Evolutionary conservation across 2,113 vertebrate genomes (phyloP), one percentile per base, ranked within the genome.

Genomic region (Lathamus discolor): DNA sequence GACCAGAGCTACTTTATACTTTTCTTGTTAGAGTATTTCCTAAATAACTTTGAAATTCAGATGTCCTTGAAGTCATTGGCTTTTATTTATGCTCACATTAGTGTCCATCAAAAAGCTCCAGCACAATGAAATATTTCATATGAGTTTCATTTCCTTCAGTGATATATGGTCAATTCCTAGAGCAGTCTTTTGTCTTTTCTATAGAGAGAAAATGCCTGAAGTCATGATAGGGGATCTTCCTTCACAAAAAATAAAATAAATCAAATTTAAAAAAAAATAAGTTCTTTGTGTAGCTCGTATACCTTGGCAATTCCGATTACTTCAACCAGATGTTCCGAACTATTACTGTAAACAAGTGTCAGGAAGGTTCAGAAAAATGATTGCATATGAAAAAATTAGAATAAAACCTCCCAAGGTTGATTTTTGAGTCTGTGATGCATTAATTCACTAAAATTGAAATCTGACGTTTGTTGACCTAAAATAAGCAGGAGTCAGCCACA

Each of bases 371-470:
- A 67, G 33, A 7, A 87, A 87, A 81, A 49, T 79, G 17, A 81
- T 27, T 61, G 20, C 29, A 48, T 57, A 67, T 48, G 62, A 94
- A 95, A 86, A 14, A 86, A 95, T 90, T 92, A 93, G 43, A 96
- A 82, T 74, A 95, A 94, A 94, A 79, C 19, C 54, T 61, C 62
- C 37, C 22, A 66, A 76, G 33, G 92, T 41, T 54, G 29, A 72
- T 83, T 69, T 93, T 94, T 93, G 37, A 70, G 13, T 67, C 35
- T 74, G 54, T 49, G 46, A 43, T 49, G 41, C 76, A 89, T 70
- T 95, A 95, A 98, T 95, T 97, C 95, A 95, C 41, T 77, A 93
- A 91, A 97, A 97, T 64, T 96, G 95, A 97, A 97, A 96, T 87
- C 88, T 97, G 95, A 95, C 88, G 88, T 91, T 94, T 96, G 92